phyloP scores from a whole-genome alignment of 23 tunicate genomes.

The Ciona savignyi region DNA sequence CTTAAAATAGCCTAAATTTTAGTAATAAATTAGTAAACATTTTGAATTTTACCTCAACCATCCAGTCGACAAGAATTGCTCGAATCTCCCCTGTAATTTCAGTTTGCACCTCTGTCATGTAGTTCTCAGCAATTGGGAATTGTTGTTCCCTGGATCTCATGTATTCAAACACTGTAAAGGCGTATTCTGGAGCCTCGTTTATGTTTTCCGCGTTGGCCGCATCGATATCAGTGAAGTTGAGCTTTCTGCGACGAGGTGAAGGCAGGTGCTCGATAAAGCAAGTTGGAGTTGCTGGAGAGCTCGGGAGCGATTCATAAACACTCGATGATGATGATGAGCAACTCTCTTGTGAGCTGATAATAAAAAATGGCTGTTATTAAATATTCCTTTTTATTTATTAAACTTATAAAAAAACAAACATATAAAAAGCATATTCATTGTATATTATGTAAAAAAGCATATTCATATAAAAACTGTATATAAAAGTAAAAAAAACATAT shows the following conservation, averaged over 20 bases:
- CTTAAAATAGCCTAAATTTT: no score
- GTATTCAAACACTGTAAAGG: constrained; percentile 66
- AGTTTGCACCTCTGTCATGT: constrained; percentile 27
- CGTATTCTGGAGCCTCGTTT: constrained; percentile 68
- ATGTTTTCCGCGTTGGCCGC: constrained; percentile 25
- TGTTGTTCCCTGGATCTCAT: constrained; percentile 58
- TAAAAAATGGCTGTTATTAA: background rate
- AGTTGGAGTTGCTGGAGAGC: constrained; percentile 1
- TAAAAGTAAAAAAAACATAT: no score
- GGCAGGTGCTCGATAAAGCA: constrained; percentile 28
- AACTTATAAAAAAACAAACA: no score
- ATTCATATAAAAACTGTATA: no score
- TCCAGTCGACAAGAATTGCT: constrained; percentile 92
- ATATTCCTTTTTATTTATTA: no score
- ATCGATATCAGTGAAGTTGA: constrained; percentile 38
- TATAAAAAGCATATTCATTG: no score
- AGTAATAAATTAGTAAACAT: background rate
- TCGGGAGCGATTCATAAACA: constrained; percentile 8
- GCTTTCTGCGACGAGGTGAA: constrained; percentile 38
- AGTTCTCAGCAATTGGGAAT: constrained; percentile 25
- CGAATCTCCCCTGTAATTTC: constrained; percentile 74
- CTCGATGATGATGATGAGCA: background rate
- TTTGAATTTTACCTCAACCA: constrained; percentile 63
- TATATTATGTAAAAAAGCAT: no score
- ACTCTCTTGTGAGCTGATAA: background rate